phyloP scores from a whole-genome alignment of 2,888 invertebrate genomes.

The Oligia latruncula region DNA sequence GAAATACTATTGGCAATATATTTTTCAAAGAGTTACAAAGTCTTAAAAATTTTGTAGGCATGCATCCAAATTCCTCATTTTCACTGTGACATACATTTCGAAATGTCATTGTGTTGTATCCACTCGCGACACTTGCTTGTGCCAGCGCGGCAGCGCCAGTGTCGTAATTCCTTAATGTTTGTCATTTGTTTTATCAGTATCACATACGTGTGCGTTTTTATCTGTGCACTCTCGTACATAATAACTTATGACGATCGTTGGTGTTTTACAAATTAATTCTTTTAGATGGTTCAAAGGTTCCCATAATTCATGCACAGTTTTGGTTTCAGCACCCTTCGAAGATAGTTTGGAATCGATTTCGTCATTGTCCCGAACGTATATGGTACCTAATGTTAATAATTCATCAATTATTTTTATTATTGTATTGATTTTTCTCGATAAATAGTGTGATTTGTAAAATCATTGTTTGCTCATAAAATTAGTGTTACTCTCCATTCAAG shows the following conservation, averaged over 20 bases:
- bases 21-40: not conserved
- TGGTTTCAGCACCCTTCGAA: constrained; percentile 10
- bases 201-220: constrained; percentile 66
- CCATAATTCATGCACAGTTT: constrained; percentile 15
- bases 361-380: not conserved
- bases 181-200: constrained; percentile 69
- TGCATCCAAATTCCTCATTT: constrained; percentile 20
- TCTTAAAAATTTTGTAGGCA: constrained; percentile 7
- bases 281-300: constrained; percentile 36
- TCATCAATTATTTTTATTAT: not conserved
- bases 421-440: not conserved
- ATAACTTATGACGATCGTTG: constrained; percentile 35
- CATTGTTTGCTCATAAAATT: constrained; percentile 15
- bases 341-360: constrained; percentile 6
- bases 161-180: constrained; percentile 74
- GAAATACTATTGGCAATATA: not conserved
- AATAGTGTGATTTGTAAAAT: not conserved
- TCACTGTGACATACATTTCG: constrained; percentile 35
- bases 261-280: constrained; percentile 35
- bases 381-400: not conserved
- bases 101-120: constrained; percentile 70
- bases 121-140: constrained; percentile 71
- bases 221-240: constrained; percentile 52
- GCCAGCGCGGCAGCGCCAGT: constrained; percentile 51
- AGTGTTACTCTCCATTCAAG: constrained; percentile 9